Evolutionary conservation across 2,888 invertebrate species (phyloP).

Genomic region (Ormyrus labotus): DNA sequence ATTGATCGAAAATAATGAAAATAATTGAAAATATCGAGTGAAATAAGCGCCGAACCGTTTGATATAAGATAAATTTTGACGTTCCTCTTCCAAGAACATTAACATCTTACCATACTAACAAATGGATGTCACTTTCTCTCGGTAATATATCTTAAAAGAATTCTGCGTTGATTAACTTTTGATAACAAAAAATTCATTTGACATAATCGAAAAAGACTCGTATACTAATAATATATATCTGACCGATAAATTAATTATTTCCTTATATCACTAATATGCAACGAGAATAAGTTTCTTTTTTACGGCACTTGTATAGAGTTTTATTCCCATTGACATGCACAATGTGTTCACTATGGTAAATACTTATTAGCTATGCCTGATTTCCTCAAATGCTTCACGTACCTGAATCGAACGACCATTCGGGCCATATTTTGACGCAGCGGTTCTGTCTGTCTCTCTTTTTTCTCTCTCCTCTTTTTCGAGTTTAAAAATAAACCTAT

Average conservation of each 20-base stretch:
- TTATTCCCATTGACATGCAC: constrained; percentile 76
- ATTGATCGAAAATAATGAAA: too few relatives aligned
- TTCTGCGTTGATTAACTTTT: constrained; percentile 73
- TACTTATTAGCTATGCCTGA: constrained; percentile 75
- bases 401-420: constrained; percentile 75
- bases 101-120: constrained; percentile 35
- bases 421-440: constrained; percentile 63
- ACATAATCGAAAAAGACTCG: constrained; percentile 65
- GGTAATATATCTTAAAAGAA: constrained; percentile 65
- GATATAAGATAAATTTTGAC: background rate
- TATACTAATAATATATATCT: constrained; percentile 68
- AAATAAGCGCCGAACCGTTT: too few relatives aligned
- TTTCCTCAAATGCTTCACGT: constrained; percentile 75
- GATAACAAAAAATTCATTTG: constrained; percentile 69
- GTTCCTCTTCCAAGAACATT: constrained; percentile 48
- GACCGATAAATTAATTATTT: constrained; percentile 69
- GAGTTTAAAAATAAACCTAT: constrained; percentile 56
- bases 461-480: constrained; percentile 65
- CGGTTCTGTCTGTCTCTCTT: constrained; percentile 58
- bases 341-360: constrained; percentile 76
- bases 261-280: constrained; percentile 73
- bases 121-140: constrained; percentile 73
- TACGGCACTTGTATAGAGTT: constrained; percentile 80
- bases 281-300: constrained; percentile 79
- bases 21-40: too few relatives aligned